Percentiles rank a stretch among this genome's conserved stretches.
Evolutionary conservation across 2,888 invertebrate species (phyloP).

Genomic region (Xanthia togata): DNA sequence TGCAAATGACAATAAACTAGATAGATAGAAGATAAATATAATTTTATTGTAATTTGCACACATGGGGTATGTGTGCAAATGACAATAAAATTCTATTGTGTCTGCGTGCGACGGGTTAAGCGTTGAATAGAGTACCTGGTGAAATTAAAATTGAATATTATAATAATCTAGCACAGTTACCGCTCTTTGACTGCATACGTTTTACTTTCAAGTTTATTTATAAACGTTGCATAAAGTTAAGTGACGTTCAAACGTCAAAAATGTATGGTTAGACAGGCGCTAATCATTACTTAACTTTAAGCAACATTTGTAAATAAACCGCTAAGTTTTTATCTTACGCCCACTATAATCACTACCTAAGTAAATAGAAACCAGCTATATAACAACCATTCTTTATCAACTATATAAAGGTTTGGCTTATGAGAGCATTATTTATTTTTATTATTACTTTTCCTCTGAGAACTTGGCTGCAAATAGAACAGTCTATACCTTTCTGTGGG

Average conservation of each 20-base stretch:
- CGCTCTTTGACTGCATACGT: slow-evolving; percentile 11
- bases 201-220: slow-evolving; percentile 1
- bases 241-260: too few relatives aligned
- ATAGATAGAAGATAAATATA: too few relatives aligned
- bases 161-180: background rate
- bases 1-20: too few relatives aligned
- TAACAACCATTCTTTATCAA: background rate
- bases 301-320: too few relatives aligned
- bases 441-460: background rate
- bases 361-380: slow-evolving; percentile 25
- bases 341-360: background rate
- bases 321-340: background rate
- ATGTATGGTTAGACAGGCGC: too few relatives aligned
- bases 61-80: too few relatives aligned
- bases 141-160: background rate
- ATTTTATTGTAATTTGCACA: too few relatives aligned
- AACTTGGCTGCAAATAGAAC: slow-evolving; percentile 22
- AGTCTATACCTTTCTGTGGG: slow-evolving; percentile 19
- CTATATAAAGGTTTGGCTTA: slow-evolving; percentile 1
- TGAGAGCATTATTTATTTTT: background rate
- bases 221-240: too few relatives aligned
- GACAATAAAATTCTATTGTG: too few relatives aligned
- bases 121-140: background rate
- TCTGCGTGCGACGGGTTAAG: too few relatives aligned
- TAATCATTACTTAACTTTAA: too few relatives aligned